Evolutionary conservation across 2,888 invertebrate species (phyloP).

Genomic region (Plusia festucae): DNA sequence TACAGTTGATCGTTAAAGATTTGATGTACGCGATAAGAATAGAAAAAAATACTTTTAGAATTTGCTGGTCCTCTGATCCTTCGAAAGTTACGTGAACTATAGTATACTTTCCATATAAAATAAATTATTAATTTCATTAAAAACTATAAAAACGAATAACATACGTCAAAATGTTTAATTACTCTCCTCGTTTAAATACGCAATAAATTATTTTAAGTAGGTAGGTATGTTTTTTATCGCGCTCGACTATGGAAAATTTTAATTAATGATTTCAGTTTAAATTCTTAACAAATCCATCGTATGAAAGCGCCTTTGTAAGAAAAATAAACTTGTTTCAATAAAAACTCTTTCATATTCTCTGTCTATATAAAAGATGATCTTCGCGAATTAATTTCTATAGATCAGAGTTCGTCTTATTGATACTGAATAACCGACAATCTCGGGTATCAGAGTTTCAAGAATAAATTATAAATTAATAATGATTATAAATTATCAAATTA

Average conservation of each 20-base stretch:
- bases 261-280: conserved; percentile 50
- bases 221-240: conserved; percentile 26
- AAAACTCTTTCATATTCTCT: conserved; percentile 44
- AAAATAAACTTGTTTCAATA: conserved; percentile 54
- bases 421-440: conserved; percentile 18
- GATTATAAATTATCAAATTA: too few relatives aligned
- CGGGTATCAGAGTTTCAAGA: too few relatives aligned
- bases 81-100: too few relatives aligned
- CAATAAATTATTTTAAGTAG: conserved; percentile 18
- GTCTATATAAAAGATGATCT: conserved; percentile 46
- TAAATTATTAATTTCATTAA: background rate
- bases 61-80: too few relatives aligned
- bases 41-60: too few relatives aligned
- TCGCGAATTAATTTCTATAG: conserved; percentile 49
- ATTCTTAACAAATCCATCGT: conserved; percentile 36
- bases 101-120: too few relatives aligned
- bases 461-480: too few relatives aligned
- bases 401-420: conserved; percentile 5
- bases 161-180: background rate
- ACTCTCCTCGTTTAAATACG: conserved; percentile 5
- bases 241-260: conserved; percentile 22
- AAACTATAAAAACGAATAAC: background rate
- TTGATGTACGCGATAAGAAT: too few relatives aligned
- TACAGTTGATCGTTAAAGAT: too few relatives aligned
- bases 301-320: conserved; percentile 43